phyloP scores from a whole-genome alignment of 2,797 vertebrate species.

The Hybognathus amarus region DNA sequence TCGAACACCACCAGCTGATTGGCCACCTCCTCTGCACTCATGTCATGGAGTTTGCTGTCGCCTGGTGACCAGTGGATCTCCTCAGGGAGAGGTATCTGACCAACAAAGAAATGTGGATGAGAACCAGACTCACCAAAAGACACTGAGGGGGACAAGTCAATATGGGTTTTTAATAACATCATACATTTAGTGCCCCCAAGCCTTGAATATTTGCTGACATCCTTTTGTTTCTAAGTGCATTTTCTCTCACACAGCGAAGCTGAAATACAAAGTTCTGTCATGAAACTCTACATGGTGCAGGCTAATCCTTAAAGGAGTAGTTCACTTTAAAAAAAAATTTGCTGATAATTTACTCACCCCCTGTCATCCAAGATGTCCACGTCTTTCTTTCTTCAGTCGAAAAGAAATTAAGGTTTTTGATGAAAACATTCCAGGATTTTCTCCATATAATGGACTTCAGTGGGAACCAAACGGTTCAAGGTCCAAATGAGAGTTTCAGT shows the following conservation, averaged over 20 bases:
- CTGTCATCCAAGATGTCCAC: no score
- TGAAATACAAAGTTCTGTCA: not conserved
- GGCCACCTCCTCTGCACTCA: slow-evolving; percentile 91
- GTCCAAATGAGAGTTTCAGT: no score
- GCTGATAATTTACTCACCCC: no score
- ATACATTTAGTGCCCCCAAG: not conserved
- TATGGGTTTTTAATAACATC: slow-evolving; percentile 6
- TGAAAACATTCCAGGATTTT: no score
- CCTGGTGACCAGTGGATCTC: slow-evolving; percentile 93
- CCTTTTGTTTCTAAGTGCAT: not conserved
- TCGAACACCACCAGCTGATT: slow-evolving; percentile 94
- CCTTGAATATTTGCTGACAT: slow-evolving; percentile 1
- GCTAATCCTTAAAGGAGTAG: not conserved
- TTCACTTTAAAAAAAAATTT: no score
- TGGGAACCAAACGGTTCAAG: no score
- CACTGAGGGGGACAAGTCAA: not conserved
- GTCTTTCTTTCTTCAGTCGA: no score
- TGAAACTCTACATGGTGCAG: not conserved
- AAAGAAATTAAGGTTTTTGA: no score
- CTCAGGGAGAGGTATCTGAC: slow-evolving; percentile 89
- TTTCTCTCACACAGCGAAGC: not conserved
- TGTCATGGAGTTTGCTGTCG: slow-evolving; percentile 92
- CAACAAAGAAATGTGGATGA: slow-evolving; percentile 4
- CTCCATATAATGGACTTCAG: no score
- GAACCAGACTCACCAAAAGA: slow-evolving; percentile 12